Evolutionary conservation across 1,140 invertebrate species (phyloP).

Genomic region (Neotoxoptera formosana): DNA sequence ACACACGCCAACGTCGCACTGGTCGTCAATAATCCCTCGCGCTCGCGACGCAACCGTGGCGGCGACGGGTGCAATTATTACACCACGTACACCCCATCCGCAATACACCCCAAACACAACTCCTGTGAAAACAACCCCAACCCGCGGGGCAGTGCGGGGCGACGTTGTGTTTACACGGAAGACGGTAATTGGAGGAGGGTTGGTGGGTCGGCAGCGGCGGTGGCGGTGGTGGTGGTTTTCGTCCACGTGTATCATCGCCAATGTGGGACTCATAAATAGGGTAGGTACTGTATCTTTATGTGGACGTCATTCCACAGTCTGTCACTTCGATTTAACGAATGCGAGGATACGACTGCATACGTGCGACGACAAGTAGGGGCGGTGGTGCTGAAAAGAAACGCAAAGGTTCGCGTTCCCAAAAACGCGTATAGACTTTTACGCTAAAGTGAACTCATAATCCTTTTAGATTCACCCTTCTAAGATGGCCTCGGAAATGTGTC

Average conservation of each 20-base stretch:
- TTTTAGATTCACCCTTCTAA: neutral
- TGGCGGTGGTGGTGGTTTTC: neutral
- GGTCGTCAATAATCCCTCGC: neutral
- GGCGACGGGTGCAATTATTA: neutral
- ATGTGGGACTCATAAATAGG: neutral
- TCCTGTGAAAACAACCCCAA: neutral
- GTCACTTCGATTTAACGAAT: constrained; percentile 34
- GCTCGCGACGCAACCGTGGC: neutral
- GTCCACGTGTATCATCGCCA: neutral
- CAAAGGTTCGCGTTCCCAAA: neutral
- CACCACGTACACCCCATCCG: neutral
- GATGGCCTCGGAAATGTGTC: neutral
- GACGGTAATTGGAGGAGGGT: neutral
- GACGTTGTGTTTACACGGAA: neutral
- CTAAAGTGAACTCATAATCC: neutral
- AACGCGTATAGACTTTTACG: neutral
- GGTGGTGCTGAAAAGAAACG: neutral
- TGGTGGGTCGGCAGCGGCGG: neutral
- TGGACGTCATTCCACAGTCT: neutral
- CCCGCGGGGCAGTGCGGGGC: too few relatives aligned
- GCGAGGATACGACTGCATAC: neutral
- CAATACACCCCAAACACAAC: neutral
- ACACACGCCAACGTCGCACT: neutral
- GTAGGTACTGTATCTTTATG: neutral
- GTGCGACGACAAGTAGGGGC: neutral